Conservation (phyloP, 2,113 vertebrate genomes). For the Peromyscus californicus region DNA sequence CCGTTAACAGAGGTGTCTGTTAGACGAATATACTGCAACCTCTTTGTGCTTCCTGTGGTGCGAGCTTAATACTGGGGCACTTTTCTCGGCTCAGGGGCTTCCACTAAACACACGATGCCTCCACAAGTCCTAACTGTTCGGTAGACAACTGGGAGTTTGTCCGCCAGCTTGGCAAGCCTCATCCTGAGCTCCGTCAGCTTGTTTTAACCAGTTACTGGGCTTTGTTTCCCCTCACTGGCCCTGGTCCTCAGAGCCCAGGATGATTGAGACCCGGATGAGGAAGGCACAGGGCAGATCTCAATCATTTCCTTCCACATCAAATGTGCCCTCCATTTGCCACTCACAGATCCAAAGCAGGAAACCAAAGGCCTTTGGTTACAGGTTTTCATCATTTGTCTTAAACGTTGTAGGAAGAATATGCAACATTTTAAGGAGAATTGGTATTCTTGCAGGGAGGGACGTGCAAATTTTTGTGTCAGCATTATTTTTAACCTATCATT, state of each 20-base stretch:
- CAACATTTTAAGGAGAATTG: background rate
- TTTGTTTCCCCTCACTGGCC: slow-evolving; percentile 3
- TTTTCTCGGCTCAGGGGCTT: slow-evolving; percentile 40
- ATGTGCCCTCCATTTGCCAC: background rate
- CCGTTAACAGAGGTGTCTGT: background rate
- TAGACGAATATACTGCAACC: background rate
- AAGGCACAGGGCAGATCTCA: background rate
- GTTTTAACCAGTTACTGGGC: slow-evolving; percentile 44
- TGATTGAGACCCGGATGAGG: slow-evolving; percentile 9
- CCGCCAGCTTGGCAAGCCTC: slow-evolving; percentile 43
- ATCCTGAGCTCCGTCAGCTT: slow-evolving; percentile 19
- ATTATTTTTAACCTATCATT: background rate
- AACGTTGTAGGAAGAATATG: slow-evolving; percentile 1
- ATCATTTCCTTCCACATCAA: background rate
- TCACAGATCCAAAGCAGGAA: background rate
- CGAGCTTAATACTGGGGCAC: slow-evolving; percentile 35
- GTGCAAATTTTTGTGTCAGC: background rate
- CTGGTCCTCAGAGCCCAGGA: background rate
- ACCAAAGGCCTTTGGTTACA: background rate
- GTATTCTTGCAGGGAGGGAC: background rate
- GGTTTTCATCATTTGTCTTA: slow-evolving; percentile 29
- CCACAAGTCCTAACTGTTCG: slow-evolving; percentile 71
- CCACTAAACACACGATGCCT: slow-evolving; percentile 17
- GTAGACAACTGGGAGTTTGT: slow-evolving; percentile 62
- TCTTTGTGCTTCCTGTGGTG: slow-evolving; percentile 50